Base-by-base conservation (phyloP, 1,140 invertebrate species). In the Macrotrachela quadricornifera region DNA sequence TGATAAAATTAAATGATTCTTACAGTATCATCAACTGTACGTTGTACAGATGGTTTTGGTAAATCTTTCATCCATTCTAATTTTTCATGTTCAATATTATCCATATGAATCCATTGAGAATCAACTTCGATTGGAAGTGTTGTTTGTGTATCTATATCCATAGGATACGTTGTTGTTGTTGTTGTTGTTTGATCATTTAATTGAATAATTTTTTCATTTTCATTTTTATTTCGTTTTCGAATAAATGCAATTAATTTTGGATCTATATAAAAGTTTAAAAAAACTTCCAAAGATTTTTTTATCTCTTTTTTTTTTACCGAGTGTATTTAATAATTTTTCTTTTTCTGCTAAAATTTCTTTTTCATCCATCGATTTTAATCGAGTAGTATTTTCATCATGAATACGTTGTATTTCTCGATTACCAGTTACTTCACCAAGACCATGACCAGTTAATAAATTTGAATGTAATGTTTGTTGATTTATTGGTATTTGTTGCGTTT, bases 11-110 rank as follows among this genome's bases (percentile, higher is more conserved):
- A 42, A 0, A 37, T 38, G 44, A 41, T 46, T 44, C 42, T 44
- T n/a, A n/a, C 42, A 44, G 42, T 4, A 4, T 30, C 21, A 30
- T 30, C 21, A 30, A 8, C 21, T 30, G 21, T 30, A 4, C 21
- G 21, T 30, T 30, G 21, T 4, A 8, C 21, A 4, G 21, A 30
- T 30, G 21, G 21, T 30, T 2, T 30, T 30, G 21, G 21, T 30
- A 30, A 44, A 44, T 17, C 17, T 18, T 46, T 66, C 73, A 85
- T 82, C 85, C 85, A 88, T 58, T 80, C 76, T 6, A 87, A 64
- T 67, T 88, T 90, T 58, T 82, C 80, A 57, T 75, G 74, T 66
- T 88, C 85, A 43, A 85, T 61, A 37, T 74, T 71, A 65, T 83
- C 76, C 76, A 87, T 87, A 62, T 86, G 75, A 0, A 85, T 58